Evolutionary conservation across 2,797 vertebrate genomes (phyloP), one percentile per base, ranked within the genome.

Genomic region (Rhodeus uyekii): DNA sequence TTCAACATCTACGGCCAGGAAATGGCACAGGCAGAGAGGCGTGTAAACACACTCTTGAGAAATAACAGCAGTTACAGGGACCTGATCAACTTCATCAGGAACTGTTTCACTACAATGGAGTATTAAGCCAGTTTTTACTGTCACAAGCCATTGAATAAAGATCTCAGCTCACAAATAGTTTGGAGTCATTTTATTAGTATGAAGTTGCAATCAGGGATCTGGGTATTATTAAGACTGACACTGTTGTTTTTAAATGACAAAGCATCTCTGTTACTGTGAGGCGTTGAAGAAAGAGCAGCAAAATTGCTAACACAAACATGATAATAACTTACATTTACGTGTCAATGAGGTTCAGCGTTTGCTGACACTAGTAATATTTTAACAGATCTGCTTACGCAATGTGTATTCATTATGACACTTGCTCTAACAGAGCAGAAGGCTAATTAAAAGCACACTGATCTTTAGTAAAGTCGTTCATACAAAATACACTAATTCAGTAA

Each of bases 281-380:
- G 91, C 92, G 92, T 92, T 90, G 92, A 93, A 93, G 93, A 93
- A 90, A 91, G 90, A 92, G 91, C 89, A 89, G 89, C 92, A 93
- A 92, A 94, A 94, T 86, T 87, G 78, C 91, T 91, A 91, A 92
- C 91, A 93, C 93, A 94, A 94, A 95, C 93, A 94, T 83, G 84
- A 89, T 93, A 92, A 94, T 93, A 91, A 94, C 94, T 94, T 92
- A 92, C 90, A 92, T 94, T 94, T 92, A 92, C 92, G 91, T 91
- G 89, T 91, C 89, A 93, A 92, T 88, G 91, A 91, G 92, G 92
- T 89, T 89, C 89, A 85, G 92, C 90, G 89, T 93, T 93, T 92
- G 93, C 93, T 94, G 94, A 94, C 93, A 92, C 88, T 87, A 91
- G 84, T 92, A 94, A 93, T 92, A 91, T 93, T 94, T 93, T 92